Conservation (phyloP, 2,888 invertebrate genomes). For the Stomorhina lunata region DNA sequence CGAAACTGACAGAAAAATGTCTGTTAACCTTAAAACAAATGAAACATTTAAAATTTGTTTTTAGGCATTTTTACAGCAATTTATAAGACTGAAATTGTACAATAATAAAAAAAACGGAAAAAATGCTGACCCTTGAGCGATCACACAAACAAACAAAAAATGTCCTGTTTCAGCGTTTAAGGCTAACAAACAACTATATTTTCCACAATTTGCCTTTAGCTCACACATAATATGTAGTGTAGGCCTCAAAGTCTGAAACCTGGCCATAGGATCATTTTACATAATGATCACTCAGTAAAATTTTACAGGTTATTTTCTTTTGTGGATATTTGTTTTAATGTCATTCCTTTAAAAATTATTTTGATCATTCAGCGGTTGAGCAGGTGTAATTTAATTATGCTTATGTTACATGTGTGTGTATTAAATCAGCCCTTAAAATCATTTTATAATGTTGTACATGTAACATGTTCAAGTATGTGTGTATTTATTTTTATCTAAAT, state of each 20-base stretch:
- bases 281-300: constrained; percentile 10
- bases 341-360: constrained; percentile 6
- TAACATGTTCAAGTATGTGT: background rate
- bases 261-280: background rate
- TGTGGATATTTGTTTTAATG: constrained; percentile 2
- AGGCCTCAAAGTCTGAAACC: background rate
- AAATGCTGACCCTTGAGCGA: background rate
- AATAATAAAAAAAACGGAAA: no score
- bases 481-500: background rate
- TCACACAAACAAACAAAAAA: background rate
- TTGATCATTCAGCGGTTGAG: constrained; percentile 31
- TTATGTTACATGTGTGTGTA: constrained; percentile 4
- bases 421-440: constrained; percentile 63
- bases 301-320: constrained; percentile 40
- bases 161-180: background rate
- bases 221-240: background rate
- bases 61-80: constrained; percentile 55
- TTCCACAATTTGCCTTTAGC: background rate
- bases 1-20: constrained; percentile 28
- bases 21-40: constrained; percentile 45
- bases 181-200: background rate
- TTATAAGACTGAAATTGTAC: no score
- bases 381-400: constrained; percentile 65
- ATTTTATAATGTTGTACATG: constrained; percentile 9
- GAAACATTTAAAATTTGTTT: constrained; percentile 43